Base-by-base conservation (phyloP, 2,113 vertebrate species). In the Cepphus grylle region DNA sequence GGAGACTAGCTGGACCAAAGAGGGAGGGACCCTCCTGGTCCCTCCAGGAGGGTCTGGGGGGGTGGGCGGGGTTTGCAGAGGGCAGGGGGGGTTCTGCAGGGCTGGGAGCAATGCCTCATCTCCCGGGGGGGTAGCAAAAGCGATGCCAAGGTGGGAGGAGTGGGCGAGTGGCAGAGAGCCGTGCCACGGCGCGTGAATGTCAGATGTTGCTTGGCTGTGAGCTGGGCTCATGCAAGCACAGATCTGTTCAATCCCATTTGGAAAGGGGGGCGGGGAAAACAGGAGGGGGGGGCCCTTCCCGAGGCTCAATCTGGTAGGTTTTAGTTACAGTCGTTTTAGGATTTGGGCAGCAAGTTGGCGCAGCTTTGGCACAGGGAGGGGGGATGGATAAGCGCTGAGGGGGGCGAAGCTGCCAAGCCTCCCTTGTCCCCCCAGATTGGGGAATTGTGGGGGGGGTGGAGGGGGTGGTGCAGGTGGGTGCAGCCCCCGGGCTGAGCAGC, bases 321-420 rank as follows among this genome's bases (percentile, higher is more conserved):
- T 96, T 96, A 96, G 92, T 96, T 94, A 87, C 95, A 96, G 88
- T 88, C 85, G 12, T 88, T 95, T 95, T 94, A 93, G 87, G 82
- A 93, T 95, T 86, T 96, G 96, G 95, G 88, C 93, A 94, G 97
- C 27, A 34, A 84, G 88, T 86, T 95, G 91, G 95, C 79, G 29
- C 94, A 85, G 93, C 86, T 86, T 74, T 93, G 95, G 93, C 94
- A 91, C 19, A 5, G n/a, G 58, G 61, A 11, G 70, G 78, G 73
- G 38, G 59, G 81, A 52, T 62, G 90, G 80, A 85, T 91, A 94
- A 93, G 86, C 11, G 8, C 69, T 6, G 58, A 38, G 71, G 34
- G 43, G 58, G 55, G 61, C 12, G 66, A 58, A 19, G 90, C 82
- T 97, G 93, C 96, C 93, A 95, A 94, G 47, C 40, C 43, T 52